Percentiles rank a stretch among this genome's conserved stretches.
phyloP scores from a whole-genome alignment of 2,888 invertebrate species.

The Nudaria mundana region DNA sequence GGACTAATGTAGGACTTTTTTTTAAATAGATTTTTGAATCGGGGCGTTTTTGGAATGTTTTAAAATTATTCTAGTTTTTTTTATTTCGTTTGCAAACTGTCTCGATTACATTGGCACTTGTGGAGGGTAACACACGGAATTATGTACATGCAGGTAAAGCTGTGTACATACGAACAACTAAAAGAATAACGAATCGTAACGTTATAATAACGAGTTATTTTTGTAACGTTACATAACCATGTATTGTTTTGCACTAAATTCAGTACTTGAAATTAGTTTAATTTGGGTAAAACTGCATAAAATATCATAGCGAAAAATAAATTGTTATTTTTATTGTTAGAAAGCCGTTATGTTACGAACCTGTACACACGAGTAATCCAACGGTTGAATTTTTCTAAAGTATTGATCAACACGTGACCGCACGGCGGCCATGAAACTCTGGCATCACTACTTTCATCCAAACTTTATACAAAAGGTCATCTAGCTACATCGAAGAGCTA shows the following conservation, averaged over 20 bases:
- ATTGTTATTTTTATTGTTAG: no score
- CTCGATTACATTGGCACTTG: conserved; percentile 64
- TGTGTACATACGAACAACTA: conserved; percentile 15
- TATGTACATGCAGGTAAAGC: conserved; percentile 14
- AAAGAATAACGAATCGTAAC: conserved; percentile 17
- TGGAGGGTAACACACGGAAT: conserved; percentile 49
- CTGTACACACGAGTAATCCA: conserved; percentile 25
- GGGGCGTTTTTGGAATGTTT: conserved; percentile 50
- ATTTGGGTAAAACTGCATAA: no score
- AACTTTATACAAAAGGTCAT: conserved; percentile 50
- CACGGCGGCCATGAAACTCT: conserved; percentile 35
- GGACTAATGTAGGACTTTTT: conserved; percentile 44
- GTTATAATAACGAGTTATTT: conserved; percentile 10
- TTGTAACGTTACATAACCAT: conserved; percentile 8
- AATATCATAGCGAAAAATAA: no score
- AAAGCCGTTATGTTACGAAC: no score
- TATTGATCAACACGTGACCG: conserved; percentile 30
- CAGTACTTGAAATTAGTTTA: no score
- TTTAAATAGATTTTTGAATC: conserved; percentile 34
- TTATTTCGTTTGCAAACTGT: conserved; percentile 46
- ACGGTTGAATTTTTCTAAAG: conserved; percentile 31
- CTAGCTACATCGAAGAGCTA: conserved; percentile 66
- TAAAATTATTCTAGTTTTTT: conserved; percentile 57
- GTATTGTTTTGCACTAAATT: not conserved
- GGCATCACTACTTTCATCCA: conserved; percentile 36